phyloP scores from a whole-genome alignment of 92 coral and sea anemone species.

The Epizoanthus ramosus region DNA sequence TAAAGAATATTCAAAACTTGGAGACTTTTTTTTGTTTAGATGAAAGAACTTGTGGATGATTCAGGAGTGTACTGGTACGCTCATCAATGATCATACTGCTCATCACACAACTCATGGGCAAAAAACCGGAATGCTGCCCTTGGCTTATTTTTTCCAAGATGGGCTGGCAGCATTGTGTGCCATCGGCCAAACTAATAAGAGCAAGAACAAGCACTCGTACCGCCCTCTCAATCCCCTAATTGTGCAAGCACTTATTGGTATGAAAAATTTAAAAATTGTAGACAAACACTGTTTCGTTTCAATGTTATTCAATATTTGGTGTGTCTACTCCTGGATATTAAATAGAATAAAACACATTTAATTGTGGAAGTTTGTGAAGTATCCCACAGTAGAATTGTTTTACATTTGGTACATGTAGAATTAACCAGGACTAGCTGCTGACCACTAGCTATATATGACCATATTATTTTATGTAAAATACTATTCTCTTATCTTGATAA shows the following conservation, averaged over 20 bases:
- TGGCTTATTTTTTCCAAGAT: conserved; percentile 36
- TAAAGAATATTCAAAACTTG: no score
- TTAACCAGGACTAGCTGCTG: no score
- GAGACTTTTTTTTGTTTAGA: conserved; percentile 2
- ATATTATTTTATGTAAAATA: no score
- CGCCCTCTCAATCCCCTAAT: conserved; percentile 12
- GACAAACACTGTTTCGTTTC: no score
- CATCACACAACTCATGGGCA: conserved; percentile 25
- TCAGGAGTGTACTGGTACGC: conserved; percentile 39
- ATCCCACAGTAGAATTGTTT: no score
- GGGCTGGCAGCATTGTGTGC: conserved; percentile 24
- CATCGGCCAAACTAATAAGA: conserved; percentile 20
- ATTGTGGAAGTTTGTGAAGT: no score
- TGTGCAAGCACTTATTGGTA: conserved; percentile 45
- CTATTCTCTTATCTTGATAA: no score
- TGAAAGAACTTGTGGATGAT: conserved; percentile 38
- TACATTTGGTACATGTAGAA: no score
- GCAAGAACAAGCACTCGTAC: conserved; percentile 6
- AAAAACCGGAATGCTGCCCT: conserved; percentile 40
- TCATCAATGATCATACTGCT: conserved; percentile 36
- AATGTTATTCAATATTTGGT: no score
- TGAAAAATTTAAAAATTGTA: neutral
- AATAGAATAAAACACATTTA: no score
- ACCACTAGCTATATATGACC: no score
- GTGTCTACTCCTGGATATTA: no score